Evolutionary conservation across 92 coral and sea anemone species (phyloP).

Genomic region (Heliopora coerulea): DNA sequence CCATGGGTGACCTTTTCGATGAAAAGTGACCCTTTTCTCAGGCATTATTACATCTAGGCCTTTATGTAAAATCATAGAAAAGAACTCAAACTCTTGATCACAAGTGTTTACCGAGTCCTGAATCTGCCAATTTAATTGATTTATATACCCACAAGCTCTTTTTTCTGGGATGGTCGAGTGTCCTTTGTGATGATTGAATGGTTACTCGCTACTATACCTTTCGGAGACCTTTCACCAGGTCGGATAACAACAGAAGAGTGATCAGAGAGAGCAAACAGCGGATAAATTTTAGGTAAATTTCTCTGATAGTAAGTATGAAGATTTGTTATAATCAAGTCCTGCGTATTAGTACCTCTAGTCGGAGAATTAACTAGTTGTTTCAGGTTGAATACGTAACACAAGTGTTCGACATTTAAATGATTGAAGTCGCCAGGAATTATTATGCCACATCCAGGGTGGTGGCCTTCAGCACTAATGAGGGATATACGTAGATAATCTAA

Average conservation of each 20-base stretch:
- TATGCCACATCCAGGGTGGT: slow-evolving; percentile 37
- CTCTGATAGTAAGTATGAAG: not conserved
- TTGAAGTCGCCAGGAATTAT: slow-evolving; percentile 38
- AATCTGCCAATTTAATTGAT: slow-evolving; percentile 9
- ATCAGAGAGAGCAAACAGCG: slow-evolving; percentile 45
- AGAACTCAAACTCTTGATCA: not conserved
- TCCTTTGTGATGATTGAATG: not conserved
- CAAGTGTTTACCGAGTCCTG: not conserved
- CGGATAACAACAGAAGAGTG: slow-evolving; percentile 12
- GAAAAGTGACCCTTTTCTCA: not conserved
- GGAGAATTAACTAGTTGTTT: slow-evolving; percentile 37
- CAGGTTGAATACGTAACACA: slow-evolving; percentile 6
- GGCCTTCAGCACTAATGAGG: slow-evolving; percentile 18
- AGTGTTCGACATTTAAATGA: slow-evolving; percentile 2
- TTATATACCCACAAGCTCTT: slow-evolving; percentile 9
- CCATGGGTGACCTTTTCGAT: not conserved
- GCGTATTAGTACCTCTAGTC: slow-evolving; percentile 9
- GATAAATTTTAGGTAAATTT: not conserved
- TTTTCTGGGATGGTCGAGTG: not conserved
- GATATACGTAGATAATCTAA: slow-evolving; percentile 3
- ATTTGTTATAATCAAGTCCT: slow-evolving; percentile 31
- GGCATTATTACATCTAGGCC: slow-evolving; percentile 6
- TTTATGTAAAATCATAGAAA: not conserved
- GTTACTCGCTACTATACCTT: not conserved
- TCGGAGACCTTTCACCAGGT: no score